Evolutionary conservation across 2,113 vertebrate genomes (phyloP).

Genomic region (Callipepla californica): DNA sequence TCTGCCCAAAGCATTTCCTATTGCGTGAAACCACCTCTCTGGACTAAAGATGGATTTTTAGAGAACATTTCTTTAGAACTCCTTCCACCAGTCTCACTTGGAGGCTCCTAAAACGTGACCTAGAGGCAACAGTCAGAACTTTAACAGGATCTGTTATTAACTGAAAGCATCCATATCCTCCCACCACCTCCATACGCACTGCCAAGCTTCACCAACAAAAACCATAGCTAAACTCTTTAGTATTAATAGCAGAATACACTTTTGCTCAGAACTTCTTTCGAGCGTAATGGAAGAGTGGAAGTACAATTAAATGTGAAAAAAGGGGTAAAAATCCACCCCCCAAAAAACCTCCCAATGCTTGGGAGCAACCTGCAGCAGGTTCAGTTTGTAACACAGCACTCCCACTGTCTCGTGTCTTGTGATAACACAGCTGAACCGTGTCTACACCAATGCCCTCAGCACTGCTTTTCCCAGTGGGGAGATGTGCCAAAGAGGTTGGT

Average conservation of each 20-base stretch:
- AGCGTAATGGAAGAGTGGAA: neutral
- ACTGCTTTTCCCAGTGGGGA: neutral
- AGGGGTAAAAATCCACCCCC: neutral
- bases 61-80: neutral
- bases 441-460: neutral
- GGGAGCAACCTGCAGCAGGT: neutral
- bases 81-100: neutral
- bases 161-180: rapidly evolving
- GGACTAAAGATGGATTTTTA: neutral
- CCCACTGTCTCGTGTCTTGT: neutral
- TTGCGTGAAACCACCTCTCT: neutral
- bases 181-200: neutral
- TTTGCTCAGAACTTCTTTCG: neutral
- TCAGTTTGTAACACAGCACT: neutral
- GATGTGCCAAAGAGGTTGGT: neutral
- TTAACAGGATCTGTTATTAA: neutral
- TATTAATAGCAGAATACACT: neutral
- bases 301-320: neutral
- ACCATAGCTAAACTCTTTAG: neutral
- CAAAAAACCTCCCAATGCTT: no score
- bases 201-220: neutral
- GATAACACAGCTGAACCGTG: neutral
- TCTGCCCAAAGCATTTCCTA: neutral
- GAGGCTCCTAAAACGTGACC: neutral
- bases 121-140: neutral